These are phyloP conservation scores for Heliconius sara DNA, from an alignment of 2,888 invertebrate genomes.

Conservation along the genomic window DNA sequence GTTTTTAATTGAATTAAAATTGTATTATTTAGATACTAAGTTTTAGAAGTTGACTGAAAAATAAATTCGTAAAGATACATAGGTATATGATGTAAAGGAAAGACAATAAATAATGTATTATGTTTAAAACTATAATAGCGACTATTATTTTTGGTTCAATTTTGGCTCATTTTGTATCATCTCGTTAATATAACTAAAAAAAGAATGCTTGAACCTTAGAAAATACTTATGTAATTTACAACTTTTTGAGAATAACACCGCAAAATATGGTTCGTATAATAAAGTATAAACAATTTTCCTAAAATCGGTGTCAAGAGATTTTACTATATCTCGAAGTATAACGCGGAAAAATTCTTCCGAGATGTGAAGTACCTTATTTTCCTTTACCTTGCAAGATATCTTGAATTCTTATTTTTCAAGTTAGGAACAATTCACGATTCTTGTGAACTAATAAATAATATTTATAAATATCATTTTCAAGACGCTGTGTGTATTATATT, in stretches of 20 bases:
- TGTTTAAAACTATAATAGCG: background rate
- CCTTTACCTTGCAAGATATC: constrained; percentile 11
- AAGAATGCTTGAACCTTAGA: background rate
- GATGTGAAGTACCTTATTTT: constrained; percentile 14
- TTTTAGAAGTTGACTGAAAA: background rate
- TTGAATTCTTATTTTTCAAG: background rate
- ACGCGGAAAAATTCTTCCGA: constrained; percentile 4
- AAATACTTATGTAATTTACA: constrained; percentile 11
- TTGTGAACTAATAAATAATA: background rate
- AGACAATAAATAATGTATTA: background rate
- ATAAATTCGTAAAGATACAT: background rate
- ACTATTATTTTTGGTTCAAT: background rate
- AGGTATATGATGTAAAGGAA: background rate
- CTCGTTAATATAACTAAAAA: background rate
- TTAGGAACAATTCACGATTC: background rate
- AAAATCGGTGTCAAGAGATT: constrained; percentile 26
- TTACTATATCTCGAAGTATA: constrained; percentile 17
- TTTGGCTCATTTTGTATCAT: background rate
- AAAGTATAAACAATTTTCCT: constrained; percentile 21
- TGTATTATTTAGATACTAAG: background rate
- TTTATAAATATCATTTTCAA: background rate
- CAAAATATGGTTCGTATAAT: constrained; percentile 20
- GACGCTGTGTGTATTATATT: background rate
- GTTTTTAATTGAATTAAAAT: constrained; percentile 20
- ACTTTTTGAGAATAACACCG: background rate